Percentiles rank a stretch among this genome's conserved stretches.
Evolutionary conservation across 2,888 invertebrate genomes (phyloP).

Genomic region (Macrosoma leucophasiata): DNA sequence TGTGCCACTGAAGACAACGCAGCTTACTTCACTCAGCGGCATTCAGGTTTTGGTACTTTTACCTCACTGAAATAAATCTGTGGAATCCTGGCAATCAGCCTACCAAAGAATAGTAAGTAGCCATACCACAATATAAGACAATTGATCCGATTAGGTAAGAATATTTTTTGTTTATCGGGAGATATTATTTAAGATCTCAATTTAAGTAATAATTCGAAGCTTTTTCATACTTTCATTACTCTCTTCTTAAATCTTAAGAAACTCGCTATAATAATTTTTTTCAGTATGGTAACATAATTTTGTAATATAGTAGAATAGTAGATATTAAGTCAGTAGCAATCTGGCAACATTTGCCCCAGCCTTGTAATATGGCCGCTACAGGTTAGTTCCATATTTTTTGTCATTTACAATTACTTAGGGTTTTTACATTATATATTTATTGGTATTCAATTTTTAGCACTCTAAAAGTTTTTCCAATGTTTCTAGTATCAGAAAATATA

Average conservation of each 20-base stretch:
- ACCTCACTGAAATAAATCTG: too few species aligned
- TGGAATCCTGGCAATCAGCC: too few species aligned
- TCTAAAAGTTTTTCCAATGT: slow-evolving; percentile 10
- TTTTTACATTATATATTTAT: slow-evolving; percentile 26
- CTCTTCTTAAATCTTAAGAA: slow-evolving; percentile 3
- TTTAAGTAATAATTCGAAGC: not conserved
- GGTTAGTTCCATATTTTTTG: slow-evolving; percentile 78
- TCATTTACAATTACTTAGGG: slow-evolving; percentile 55
- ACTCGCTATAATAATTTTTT: slow-evolving; percentile 6
- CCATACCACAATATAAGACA: too few species aligned
- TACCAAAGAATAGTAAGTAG: too few species aligned
- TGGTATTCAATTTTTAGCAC: slow-evolving; percentile 19
- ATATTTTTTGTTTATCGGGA: not conserved
- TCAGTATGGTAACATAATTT: slow-evolving; percentile 7
- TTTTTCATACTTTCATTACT: not conserved
- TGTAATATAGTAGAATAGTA: slow-evolving; percentile 7
- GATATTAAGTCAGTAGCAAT: slow-evolving; percentile 26
- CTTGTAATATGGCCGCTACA: slow-evolving; percentile 83
- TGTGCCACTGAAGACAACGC: too few species aligned
- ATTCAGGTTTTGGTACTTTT: slow-evolving; percentile 26
- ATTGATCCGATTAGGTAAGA: not conserved
- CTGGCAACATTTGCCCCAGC: slow-evolving; percentile 71
- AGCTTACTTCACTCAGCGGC: slow-evolving; percentile 30
- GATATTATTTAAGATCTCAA: slow-evolving; percentile 6
- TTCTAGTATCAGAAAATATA: slow-evolving; percentile 6